Conservation (phyloP, 2,888 invertebrate species). For the Drosophila macrospina region DNA sequence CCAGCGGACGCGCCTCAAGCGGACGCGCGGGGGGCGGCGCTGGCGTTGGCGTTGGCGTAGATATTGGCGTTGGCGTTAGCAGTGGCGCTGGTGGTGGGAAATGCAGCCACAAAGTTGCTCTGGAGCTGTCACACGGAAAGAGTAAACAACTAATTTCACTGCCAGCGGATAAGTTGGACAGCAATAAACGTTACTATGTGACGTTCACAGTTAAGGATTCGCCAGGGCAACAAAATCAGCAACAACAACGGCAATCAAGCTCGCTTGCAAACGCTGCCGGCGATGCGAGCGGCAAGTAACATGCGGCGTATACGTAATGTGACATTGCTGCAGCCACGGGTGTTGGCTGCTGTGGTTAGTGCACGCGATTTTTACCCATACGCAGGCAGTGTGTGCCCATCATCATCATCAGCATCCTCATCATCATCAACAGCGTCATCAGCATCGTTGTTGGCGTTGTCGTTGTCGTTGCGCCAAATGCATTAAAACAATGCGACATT, state of each 20-base stretch:
- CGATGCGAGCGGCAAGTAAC: conserved; percentile 57
- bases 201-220: conserved; percentile 95
- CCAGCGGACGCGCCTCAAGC: conserved; percentile 75
- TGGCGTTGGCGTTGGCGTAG: conserved; percentile 28
- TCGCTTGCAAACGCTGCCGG: conserved; percentile 38
- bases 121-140: conserved; percentile 93
- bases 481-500: conserved; percentile 82
- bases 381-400: conserved; percentile 50
- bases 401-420: conserved; percentile 17
- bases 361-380: conserved; percentile 45
- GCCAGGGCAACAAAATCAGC: conserved; percentile 54
- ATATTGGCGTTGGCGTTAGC: conserved; percentile 34
- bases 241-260: conserved; percentile 50
- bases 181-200: conserved; percentile 95
- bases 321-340: conserved; percentile 38
- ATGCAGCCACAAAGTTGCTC: conserved; percentile 87
- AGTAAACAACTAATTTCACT: conserved; percentile 94
- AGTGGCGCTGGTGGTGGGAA: conserved; percentile 55
- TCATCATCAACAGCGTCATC: conserved; percentile 38
- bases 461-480: conserved; percentile 64
- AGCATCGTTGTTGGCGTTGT: conserved; percentile 12
- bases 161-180: conserved; percentile 94
- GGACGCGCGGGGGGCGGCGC: conserved; percentile 54
- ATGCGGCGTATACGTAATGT: conserved; percentile 70
- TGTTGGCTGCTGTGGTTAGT: conserved; percentile 41